Percentiles rank a stretch among this genome's conserved stretches.
Evolutionary conservation across 2,888 invertebrate species (phyloP).

Genomic region (Lathronympha strigana): DNA sequence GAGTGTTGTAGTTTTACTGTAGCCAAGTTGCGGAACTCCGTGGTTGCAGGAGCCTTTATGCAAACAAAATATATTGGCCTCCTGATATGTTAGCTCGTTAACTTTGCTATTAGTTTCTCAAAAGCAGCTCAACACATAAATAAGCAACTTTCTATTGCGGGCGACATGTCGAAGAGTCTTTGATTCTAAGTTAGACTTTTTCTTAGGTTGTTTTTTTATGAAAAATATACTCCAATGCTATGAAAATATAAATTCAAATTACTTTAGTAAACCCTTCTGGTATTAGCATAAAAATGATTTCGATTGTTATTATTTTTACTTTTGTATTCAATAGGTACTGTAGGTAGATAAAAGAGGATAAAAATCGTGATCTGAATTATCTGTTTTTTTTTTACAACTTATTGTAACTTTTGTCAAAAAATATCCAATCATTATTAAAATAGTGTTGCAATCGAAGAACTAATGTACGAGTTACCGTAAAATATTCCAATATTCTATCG

Average conservation of each 20-base stretch:
- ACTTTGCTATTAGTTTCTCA: conserved; percentile 61
- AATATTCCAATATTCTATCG: too few relatives aligned
- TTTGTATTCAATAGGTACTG: too few relatives aligned
- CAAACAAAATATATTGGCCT: conserved; percentile 67
- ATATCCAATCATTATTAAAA: too few relatives aligned
- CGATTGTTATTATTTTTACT: too few relatives aligned
- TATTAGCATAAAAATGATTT: too few relatives aligned
- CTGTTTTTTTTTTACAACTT: too few relatives aligned
- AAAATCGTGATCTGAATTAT: too few relatives aligned
- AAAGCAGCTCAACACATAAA: conserved; percentile 44
- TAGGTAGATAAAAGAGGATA: too few relatives aligned
- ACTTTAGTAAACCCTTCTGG: too few relatives aligned
- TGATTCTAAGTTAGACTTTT: conserved; percentile 19
- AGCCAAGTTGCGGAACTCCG: conserved; percentile 46
- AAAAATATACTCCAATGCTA: background rate
- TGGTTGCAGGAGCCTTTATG: conserved; percentile 57
- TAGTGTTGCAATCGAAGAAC: too few relatives aligned
- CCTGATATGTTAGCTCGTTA: conserved; percentile 64
- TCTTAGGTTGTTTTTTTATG: background rate
- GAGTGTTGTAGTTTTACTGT: background rate
- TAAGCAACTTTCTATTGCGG: conserved; percentile 2
- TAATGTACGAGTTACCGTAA: too few relatives aligned
- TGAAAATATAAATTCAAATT: background rate
- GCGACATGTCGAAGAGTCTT: conserved; percentile 13
- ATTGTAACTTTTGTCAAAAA: too few relatives aligned